Evolutionary conservation across 2,888 invertebrate genomes (phyloP).

Genomic region (Philaethria dido): DNA sequence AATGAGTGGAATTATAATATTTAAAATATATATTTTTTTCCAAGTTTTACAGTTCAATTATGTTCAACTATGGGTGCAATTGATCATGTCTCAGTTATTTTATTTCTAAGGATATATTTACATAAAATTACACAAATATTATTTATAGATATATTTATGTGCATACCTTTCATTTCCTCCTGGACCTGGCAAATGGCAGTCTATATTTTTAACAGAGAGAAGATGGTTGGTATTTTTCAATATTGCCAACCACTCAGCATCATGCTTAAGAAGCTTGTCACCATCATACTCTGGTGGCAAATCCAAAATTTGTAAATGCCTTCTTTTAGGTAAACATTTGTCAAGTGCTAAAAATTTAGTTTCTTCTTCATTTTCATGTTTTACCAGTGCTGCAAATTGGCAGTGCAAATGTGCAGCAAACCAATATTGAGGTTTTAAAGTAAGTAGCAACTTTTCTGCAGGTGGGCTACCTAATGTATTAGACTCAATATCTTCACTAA

Average conservation of each 20-base stretch:
- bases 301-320: constrained; percentile 94
- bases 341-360: constrained; percentile 97
- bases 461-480: constrained; percentile 95
- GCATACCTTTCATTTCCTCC: constrained; percentile 86
- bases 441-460: constrained; percentile 90
- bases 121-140: not conserved
- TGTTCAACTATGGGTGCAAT: too few species aligned
- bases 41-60: too few species aligned
- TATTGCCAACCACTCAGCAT: constrained; percentile 97
- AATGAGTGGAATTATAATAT: too few species aligned
- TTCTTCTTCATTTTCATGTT: constrained; percentile 84
- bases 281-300: constrained; percentile 81
- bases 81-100: too few species aligned
- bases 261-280: constrained; percentile 87
- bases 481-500: constrained; percentile 91
- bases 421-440: constrained; percentile 95
- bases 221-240: constrained; percentile 95
- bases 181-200: constrained; percentile 92
- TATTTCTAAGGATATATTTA: too few species aligned
- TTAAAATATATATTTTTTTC: too few species aligned
- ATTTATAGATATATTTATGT: not conserved
- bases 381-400: constrained; percentile 95
- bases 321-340: constrained; percentile 95
- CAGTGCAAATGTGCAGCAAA: constrained; percentile 99
- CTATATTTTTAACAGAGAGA: constrained; percentile 87